Evolutionary conservation across 2,888 invertebrate species (phyloP).

Genomic region (Uropetala carovei): DNA sequence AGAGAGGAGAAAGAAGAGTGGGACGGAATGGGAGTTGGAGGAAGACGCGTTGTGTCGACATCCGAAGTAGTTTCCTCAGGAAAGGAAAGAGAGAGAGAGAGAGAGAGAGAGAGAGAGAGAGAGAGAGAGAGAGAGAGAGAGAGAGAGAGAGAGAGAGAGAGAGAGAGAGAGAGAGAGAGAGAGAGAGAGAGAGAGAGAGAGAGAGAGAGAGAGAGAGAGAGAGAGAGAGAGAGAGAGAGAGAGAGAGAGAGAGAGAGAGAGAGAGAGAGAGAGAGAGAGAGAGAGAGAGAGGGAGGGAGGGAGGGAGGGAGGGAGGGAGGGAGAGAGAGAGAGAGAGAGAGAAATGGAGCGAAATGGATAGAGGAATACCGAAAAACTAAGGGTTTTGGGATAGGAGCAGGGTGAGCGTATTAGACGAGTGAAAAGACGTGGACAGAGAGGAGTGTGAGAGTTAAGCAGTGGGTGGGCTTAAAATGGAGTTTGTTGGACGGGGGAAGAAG

Average conservation of each 20-base stretch:
- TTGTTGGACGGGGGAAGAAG: slow-evolving; percentile 31
- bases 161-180: not conserved
- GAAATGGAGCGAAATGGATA: not conserved
- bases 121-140: not conserved
- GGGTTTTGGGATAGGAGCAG: not conserved
- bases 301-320: too few species aligned
- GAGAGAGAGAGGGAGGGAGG: too few species aligned
- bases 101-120: not conserved
- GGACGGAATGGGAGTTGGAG: not conserved
- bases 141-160: not conserved
- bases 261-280: not conserved
- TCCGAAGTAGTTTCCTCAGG: slow-evolving; percentile 14
- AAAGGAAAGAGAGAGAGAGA: not conserved
- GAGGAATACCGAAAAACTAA: not conserved
- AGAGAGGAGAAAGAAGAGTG: not conserved
- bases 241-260: not conserved
- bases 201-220: not conserved
- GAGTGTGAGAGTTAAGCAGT: slow-evolving; percentile 28
- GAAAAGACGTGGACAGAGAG: not conserved
- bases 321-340: not conserved
- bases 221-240: not conserved
- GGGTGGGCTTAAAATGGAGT: slow-evolving; percentile 59
- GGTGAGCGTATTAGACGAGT: slow-evolving; percentile 23
- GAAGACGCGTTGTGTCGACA: not conserved
- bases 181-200: not conserved